Evolutionary conservation across 2,888 invertebrate species (phyloP).

Genomic region (Celastrina argiolus): DNA sequence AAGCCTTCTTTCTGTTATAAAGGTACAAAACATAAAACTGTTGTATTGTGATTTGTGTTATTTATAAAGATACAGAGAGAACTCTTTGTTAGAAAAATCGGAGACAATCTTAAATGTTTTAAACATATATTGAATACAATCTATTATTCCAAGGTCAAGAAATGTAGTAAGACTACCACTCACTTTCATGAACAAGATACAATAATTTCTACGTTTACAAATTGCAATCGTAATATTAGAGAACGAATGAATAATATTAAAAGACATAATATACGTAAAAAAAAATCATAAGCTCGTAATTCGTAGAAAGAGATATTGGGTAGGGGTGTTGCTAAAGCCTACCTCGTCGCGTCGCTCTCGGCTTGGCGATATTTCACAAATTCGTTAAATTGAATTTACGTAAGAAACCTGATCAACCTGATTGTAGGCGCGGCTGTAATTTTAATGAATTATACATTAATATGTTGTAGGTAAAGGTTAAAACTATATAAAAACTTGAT

Average conservation of each 20-base stretch:
- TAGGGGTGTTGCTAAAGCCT: no score
- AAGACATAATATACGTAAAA: no score
- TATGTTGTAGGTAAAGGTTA: conserved; percentile 4
- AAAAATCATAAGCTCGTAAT: no score
- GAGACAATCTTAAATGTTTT: neutral
- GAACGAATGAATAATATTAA: no score
- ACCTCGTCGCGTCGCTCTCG: neutral
- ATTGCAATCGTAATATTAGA: no score
- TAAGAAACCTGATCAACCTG: conserved; percentile 9
- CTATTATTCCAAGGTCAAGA: neutral
- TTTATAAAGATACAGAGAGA: no score
- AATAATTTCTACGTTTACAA: neutral
- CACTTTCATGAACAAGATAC: neutral
- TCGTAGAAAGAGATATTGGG: no score
- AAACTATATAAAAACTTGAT: neutral
- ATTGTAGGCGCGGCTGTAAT: neutral
- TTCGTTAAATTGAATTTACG: neutral
- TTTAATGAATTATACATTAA: neutral
- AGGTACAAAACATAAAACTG: no score
- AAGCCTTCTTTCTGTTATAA: no score
- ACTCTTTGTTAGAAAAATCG: no score
- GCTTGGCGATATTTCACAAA: neutral
- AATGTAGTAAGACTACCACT: neutral
- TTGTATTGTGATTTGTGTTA: no score
- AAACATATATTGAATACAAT: neutral